Percentiles rank a stretch among this genome's conserved stretches.
phyloP scores from a whole-genome alignment of 2,888 invertebrate species.

The Drosophila borborema region DNA sequence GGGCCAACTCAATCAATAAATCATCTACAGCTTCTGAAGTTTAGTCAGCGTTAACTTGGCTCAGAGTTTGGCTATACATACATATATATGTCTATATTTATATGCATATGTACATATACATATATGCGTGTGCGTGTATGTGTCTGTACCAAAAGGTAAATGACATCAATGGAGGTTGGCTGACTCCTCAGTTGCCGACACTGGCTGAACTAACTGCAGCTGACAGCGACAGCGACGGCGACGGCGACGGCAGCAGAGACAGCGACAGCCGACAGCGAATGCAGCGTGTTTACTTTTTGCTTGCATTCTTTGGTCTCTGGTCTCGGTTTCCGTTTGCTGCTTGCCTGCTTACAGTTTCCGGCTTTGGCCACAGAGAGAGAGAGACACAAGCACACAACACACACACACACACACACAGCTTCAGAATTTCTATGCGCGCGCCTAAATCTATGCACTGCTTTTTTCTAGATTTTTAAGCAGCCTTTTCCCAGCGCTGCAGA shows the following conservation, averaged over 20 bases:
- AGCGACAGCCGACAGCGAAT: constrained; percentile 4
- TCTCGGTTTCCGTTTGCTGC: constrained; percentile 74
- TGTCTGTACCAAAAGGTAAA: constrained; percentile 70
- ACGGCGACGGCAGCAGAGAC: constrained; percentile 16
- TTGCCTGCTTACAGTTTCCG: constrained; percentile 80
- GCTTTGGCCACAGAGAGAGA: constrained; percentile 42
- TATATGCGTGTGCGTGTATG: constrained; percentile 18
- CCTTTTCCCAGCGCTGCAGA: background rate
- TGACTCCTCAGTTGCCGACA: constrained; percentile 49
- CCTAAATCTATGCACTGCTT: constrained; percentile 67
- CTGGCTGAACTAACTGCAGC: constrained; percentile 25
- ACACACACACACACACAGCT: constrained; percentile 9
- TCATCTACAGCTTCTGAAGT: constrained; percentile 11
- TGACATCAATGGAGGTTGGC: constrained; percentile 78
- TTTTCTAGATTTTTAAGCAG: constrained; percentile 32
- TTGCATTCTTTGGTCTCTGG: constrained; percentile 62
- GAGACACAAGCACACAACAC: no score
- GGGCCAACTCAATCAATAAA: constrained; percentile 4
- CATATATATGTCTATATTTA: background rate
- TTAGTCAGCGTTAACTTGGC: constrained; percentile 7
- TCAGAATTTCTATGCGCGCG: constrained; percentile 62
- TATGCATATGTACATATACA: background rate
- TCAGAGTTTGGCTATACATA: constrained; percentile 9
- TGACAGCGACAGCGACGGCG: constrained; percentile 11
- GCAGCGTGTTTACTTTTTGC: constrained; percentile 56